These are phyloP conservation scores for Lasioglossum figueresi DNA, from an alignment of 2,888 invertebrate species.

Conservation along the genomic window DNA sequence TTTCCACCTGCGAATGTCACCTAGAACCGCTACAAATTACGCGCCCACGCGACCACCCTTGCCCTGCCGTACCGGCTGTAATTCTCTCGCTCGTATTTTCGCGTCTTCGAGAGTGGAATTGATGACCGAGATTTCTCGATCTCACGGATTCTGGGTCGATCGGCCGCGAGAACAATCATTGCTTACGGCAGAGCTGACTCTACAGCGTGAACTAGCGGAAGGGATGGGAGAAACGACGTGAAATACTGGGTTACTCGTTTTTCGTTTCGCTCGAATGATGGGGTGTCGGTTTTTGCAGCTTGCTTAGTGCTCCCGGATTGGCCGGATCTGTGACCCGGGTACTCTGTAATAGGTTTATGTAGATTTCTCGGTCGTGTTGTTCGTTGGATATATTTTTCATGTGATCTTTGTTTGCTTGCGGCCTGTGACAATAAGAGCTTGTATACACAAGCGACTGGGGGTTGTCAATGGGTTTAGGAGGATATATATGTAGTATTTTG, in stretches of 20 bases:
- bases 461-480: too few species aligned
- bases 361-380: neutral
- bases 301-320: neutral
- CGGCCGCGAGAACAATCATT: neutral
- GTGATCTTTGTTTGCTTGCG: neutral
- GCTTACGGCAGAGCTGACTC: neutral
- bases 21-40: constrained; percentile 29
- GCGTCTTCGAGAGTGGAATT: constrained; percentile 4
- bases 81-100: constrained; percentile 12
- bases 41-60: constrained; percentile 13
- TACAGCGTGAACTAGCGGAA: neutral
- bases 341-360: neutral
- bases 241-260: neutral
- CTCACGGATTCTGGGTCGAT: constrained; percentile 1
- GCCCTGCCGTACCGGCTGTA: neutral
- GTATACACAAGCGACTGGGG: too few species aligned
- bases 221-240: neutral
- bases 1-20: constrained; percentile 44
- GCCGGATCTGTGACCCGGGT: neutral
- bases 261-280: neutral
- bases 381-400: neutral
- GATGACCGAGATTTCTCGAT: constrained; percentile 19
- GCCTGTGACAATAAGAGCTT: neutral
- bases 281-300: neutral
- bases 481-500: too few species aligned